Conservation (phyloP, 2,113 vertebrate species). For the Microtus pennsylvanicus region DNA sequence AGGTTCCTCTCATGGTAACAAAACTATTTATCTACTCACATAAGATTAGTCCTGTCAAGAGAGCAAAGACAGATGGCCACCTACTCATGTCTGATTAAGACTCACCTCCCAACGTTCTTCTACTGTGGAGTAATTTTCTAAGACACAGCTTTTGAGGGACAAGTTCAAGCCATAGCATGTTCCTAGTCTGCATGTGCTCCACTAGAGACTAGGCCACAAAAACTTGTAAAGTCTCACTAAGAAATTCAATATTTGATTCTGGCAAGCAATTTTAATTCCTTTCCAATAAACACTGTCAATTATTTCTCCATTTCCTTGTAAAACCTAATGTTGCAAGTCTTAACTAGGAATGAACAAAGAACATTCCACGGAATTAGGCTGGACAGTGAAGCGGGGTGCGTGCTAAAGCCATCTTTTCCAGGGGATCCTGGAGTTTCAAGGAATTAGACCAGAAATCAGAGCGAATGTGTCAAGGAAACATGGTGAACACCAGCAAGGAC, state of each 20-base stretch:
- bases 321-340: background rate
- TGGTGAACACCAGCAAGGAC: background rate
- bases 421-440: background rate
- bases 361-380: background rate
- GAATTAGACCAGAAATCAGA: background rate
- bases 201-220: background rate
- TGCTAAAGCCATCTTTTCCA: background rate
- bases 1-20: background rate
- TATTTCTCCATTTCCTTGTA: background rate
- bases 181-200: background rate
- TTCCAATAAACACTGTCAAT: background rate
- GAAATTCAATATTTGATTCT: conserved; percentile 1
- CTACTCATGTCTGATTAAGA: background rate
- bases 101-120: background rate
- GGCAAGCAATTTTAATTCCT: background rate
- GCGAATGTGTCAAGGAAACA: background rate
- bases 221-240: background rate
- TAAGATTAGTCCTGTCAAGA: background rate
- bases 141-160: background rate
- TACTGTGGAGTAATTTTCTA: background rate
- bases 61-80: background rate
- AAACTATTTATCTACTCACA: background rate
- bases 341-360: background rate
- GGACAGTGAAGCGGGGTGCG: background rate
- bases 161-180: background rate